A percentile compares a stretch with the other conserved stretches of the same genome.
Conservation (phyloP, 2,113 vertebrate genomes). For the Phyllopteryx taeniolatus region DNA sequence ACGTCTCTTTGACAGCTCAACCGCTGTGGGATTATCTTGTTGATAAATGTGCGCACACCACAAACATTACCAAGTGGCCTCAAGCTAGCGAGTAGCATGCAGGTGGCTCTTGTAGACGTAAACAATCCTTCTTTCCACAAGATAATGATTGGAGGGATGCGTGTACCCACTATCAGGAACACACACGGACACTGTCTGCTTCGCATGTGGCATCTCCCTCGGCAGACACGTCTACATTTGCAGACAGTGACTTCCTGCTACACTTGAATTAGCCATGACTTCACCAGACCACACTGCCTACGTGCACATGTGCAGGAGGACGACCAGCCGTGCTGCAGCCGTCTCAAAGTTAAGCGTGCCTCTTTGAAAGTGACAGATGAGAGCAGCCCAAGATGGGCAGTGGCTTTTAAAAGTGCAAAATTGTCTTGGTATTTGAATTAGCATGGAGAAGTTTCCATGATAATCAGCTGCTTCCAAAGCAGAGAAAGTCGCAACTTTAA, state of each 20-base stretch:
- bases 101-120: slow-evolving; percentile 12
- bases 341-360: neutral
- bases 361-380: neutral
- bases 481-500: neutral
- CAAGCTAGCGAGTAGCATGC: neutral
- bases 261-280: slow-evolving; percentile 29
- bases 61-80: neutral
- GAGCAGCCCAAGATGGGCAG: slow-evolving; percentile 9
- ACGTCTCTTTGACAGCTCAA: slow-evolving; percentile 19
- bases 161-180: neutral
- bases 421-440: slow-evolving; percentile 23
- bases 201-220: neutral
- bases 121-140: slow-evolving; percentile 4
- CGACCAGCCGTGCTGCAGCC: neutral
- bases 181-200: neutral
- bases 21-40: slow-evolving; percentile 19
- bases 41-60: slow-evolving; percentile 2
- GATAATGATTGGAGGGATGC: neutral
- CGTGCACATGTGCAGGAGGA: slow-evolving; percentile 7
- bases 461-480: neutral
- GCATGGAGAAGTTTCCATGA: slow-evolving; percentile 34
- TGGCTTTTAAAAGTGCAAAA: neutral
- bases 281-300: slow-evolving; percentile 23
- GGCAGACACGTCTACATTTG: slow-evolving; percentile 15
- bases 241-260: slow-evolving; percentile 19